Conservation (phyloP, 2,888 invertebrate species). For the Chrysomela aeneicollis region DNA sequence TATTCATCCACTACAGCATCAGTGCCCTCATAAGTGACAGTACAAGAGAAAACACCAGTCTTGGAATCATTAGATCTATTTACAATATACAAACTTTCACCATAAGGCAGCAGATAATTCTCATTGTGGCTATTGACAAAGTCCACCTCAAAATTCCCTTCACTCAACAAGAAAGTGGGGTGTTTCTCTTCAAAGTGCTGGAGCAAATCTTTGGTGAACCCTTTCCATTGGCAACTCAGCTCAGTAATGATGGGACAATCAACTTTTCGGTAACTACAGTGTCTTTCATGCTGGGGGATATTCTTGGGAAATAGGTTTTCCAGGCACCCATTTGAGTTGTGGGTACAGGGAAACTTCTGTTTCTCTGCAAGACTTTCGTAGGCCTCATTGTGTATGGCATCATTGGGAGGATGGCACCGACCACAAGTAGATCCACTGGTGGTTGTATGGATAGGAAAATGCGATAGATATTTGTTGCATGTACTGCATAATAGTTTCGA, state of each 20-base stretch:
- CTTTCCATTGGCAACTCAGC: slow-evolving; percentile 50
- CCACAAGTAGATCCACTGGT: slow-evolving; percentile 49
- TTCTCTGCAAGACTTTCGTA: slow-evolving; percentile 49
- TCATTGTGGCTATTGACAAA: slow-evolving; percentile 51
- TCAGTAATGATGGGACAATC: slow-evolving; percentile 42
- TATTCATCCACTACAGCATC: slow-evolving; percentile 30
- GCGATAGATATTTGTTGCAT: slow-evolving; percentile 51
- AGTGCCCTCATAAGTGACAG: slow-evolving; percentile 44
- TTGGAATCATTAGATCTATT: slow-evolving; percentile 44
- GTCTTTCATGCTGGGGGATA: slow-evolving; percentile 49
- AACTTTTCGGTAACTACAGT: slow-evolving; percentile 47
- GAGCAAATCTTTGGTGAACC: slow-evolving; percentile 44
- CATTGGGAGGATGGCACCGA: slow-evolving; percentile 46
- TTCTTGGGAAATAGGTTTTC: slow-evolving; percentile 44
- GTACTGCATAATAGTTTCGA: slow-evolving; percentile 46
- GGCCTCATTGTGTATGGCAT: slow-evolving; percentile 44
- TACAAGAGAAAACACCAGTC: slow-evolving; percentile 46
- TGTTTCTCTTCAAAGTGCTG: slow-evolving; percentile 52
- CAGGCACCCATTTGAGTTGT: slow-evolving; percentile 48
- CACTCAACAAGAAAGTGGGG: slow-evolving; percentile 46
- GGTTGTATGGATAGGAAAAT: slow-evolving; percentile 47
- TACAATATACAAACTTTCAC: slow-evolving; percentile 50
- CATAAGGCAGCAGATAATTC: slow-evolving; percentile 48
- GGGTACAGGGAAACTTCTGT: slow-evolving; percentile 52
- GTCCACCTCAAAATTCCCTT: slow-evolving; percentile 52